phyloP scores from a whole-genome alignment of 2,113 vertebrate genomes.

The Rhodinocichla rosea region DNA sequence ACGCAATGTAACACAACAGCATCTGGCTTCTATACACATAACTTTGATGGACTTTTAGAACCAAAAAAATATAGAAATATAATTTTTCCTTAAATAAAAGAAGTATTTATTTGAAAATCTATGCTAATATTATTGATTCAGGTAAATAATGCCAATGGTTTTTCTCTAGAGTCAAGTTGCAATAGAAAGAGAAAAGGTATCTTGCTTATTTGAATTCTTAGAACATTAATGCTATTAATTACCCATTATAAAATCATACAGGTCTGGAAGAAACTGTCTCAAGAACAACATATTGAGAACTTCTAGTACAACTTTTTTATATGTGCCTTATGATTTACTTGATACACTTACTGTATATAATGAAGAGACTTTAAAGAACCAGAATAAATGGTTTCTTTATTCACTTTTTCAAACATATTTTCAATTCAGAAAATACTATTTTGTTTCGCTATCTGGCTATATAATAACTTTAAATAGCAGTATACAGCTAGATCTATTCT shows the following conservation, averaged over 20 bases:
- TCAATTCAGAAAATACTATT: background rate
- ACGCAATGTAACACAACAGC: background rate
- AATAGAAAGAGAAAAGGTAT: background rate
- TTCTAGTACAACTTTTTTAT: background rate
- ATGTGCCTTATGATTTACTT: background rate
- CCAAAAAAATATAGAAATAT: background rate
- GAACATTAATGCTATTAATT: background rate
- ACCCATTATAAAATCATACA: rapidly evolving
- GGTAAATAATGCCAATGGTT: background rate
- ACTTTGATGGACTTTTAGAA: background rate
- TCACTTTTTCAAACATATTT: background rate
- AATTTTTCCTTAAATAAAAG: background rate
- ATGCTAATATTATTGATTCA: background rate
- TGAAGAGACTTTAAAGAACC: background rate
- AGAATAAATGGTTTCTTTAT: background rate
- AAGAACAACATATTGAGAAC: background rate
- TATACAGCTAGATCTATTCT: background rate
- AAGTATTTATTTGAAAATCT: background rate
- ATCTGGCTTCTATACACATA: background rate
- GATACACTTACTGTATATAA: background rate
- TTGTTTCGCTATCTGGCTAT: background rate
- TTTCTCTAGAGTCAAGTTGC: background rate
- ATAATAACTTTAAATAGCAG: background rate
- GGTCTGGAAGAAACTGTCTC: background rate
- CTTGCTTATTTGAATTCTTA: background rate